Evolutionary conservation across 2,888 invertebrate genomes (phyloP).

Genomic region (Nomada flava): DNA sequence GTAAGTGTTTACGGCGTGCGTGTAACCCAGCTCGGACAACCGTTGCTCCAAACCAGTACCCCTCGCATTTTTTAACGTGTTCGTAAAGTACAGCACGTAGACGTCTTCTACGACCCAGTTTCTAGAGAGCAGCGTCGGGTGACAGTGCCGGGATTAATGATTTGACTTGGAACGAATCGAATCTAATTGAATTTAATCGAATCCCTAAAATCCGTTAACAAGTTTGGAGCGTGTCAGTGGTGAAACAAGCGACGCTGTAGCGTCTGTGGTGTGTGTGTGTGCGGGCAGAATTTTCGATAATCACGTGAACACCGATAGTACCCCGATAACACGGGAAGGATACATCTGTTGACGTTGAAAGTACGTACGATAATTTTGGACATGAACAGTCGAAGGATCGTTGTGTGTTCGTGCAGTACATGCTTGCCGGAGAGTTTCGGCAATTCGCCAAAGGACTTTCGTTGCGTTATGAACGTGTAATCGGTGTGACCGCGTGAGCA

Average conservation of each 20-base stretch:
- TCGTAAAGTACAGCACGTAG: slow-evolving; percentile 28
- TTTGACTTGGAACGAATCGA: slow-evolving; percentile 10
- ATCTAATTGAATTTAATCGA: neutral
- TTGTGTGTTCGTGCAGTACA: neutral
- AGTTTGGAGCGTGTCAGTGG: neutral
- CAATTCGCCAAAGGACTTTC: neutral
- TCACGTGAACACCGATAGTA: slow-evolving; percentile 6
- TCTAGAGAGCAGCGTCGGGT: neutral
- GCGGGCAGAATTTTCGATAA: slow-evolving; percentile 22
- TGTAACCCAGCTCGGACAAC: slow-evolving; percentile 29
- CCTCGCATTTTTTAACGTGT: slow-evolving; percentile 24
- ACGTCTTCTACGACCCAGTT: slow-evolving; percentile 13
- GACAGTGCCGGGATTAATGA: neutral
- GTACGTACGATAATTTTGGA: neutral
- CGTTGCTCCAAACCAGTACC: slow-evolving; percentile 33
- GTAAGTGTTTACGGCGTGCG: slow-evolving; percentile 61
- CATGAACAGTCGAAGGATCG: neutral
- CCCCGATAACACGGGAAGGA: slow-evolving; percentile 11
- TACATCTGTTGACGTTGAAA: slow-evolving; percentile 2
- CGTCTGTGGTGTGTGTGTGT: neutral
- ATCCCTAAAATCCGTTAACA: slow-evolving; percentile 9
- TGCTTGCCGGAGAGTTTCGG: neutral
- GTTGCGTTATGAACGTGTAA: slow-evolving; percentile 17
- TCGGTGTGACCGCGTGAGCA: slow-evolving; percentile 48
- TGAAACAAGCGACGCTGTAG: no score